Conservation (phyloP, 2,113 vertebrate species). For the Prionailurus viverrinus region DNA sequence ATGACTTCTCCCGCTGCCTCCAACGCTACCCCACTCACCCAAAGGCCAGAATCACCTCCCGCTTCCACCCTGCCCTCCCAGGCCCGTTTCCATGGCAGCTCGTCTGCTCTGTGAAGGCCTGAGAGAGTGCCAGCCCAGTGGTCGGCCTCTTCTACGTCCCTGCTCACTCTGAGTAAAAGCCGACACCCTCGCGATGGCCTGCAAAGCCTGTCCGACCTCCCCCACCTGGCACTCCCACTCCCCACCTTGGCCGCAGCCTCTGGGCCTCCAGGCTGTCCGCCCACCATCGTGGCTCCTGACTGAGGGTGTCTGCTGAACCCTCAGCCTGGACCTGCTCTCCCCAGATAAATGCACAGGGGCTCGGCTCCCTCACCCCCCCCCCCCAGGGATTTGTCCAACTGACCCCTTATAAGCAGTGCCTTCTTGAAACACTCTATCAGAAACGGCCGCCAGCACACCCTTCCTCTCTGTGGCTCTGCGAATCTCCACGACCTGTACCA, state of each 20-base stretch:
- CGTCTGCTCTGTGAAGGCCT: accelerated
- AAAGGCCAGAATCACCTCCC: neutral
- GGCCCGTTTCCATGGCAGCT: neutral
- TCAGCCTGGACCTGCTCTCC: neutral
- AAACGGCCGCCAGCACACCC: neutral
- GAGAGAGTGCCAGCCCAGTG: too few species aligned
- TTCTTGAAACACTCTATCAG: neutral
- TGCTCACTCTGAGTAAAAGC: neutral
- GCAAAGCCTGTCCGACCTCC: neutral
- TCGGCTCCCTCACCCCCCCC: too few species aligned
- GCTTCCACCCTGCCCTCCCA: neutral
- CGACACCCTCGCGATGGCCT: too few species aligned
- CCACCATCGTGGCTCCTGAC: accelerated
- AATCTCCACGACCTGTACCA: accelerated
- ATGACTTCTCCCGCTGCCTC: neutral
- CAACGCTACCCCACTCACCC: accelerated
- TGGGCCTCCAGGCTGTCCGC: neutral
- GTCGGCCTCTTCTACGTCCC: neutral
- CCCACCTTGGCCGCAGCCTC: neutral
- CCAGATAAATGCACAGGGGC: neutral
- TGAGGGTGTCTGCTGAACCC: neutral
- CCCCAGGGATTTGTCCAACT: neutral
- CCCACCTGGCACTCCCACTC: too few species aligned
- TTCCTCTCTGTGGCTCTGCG: neutral
- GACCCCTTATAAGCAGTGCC: neutral